Percentiles rank a stretch among this genome's conserved stretches.
Conservation (phyloP, 2,888 invertebrate genomes). For the Rhodophaea formosa region DNA sequence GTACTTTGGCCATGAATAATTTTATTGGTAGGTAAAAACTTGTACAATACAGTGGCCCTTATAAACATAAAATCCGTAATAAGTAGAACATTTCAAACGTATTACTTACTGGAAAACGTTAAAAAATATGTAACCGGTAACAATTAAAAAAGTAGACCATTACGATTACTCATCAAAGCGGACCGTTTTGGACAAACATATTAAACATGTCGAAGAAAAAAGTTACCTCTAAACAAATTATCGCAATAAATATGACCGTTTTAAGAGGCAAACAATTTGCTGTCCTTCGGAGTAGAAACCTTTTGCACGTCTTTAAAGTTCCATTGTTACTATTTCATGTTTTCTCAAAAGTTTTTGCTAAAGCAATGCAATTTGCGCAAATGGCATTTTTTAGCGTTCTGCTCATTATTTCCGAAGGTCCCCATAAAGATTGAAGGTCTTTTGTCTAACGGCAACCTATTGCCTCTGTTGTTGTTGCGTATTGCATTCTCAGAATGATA, state of each 20-base stretch:
- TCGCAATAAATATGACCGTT: conserved; percentile 7
- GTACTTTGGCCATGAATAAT: not conserved
- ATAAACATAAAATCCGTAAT: not conserved
- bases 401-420: conserved; percentile 43
- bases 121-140: not conserved
- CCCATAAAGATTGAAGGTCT: conserved; percentile 48
- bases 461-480: conserved; percentile 36
- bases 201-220: not conserved
- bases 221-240: not conserved
- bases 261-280: conserved; percentile 23
- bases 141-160: not conserved
- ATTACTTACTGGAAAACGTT: not conserved
- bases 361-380: conserved; percentile 67
- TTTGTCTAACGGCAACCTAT: conserved; percentile 38
- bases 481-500: conserved; percentile 35
- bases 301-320: conserved; percentile 49
- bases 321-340: conserved; percentile 41
- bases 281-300: conserved; percentile 31
- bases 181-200: not conserved
- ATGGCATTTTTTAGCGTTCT: conserved; percentile 58
- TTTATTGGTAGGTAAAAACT: not conserved
- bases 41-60: not conserved
- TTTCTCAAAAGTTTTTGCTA: conserved; percentile 38
- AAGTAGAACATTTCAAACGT: not conserved
- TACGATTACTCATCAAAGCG: not conserved